Percentiles rank a stretch among this genome's conserved stretches.
These are phyloP conservation scores for Bryconaethiops microstoma DNA, from an alignment of 2,797 vertebrate species.

Conservation along the genomic window DNA sequence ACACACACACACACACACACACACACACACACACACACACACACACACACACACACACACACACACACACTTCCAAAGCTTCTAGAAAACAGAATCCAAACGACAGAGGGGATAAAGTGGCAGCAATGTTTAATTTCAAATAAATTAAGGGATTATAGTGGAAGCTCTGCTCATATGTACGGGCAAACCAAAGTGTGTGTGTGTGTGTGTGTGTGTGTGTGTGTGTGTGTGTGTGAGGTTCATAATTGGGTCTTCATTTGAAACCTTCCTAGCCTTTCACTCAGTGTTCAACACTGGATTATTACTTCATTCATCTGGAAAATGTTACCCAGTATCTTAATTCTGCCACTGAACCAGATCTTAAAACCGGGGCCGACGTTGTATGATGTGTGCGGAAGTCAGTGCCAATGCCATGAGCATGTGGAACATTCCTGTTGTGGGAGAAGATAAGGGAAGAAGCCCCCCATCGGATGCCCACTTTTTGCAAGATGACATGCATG, in stretches of 20 bases:
- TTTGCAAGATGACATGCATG: too few relatives aligned
- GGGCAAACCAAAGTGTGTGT: background rate
- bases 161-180: background rate
- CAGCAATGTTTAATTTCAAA: constrained; percentile 17
- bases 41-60: constrained; percentile 2
- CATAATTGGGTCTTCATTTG: background rate
- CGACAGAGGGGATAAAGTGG: background rate
- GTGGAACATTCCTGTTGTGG: too few relatives aligned
- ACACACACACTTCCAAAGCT: background rate
- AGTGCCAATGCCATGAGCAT: too few relatives aligned
- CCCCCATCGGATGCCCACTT: too few relatives aligned
- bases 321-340: background rate
- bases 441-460: too few relatives aligned
- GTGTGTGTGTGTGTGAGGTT: constrained; percentile 7
- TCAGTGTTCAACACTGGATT: background rate
- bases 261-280: background rate
- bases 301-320: background rate
- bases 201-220: constrained; percentile 3
- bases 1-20: constrained; percentile 5
- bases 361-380: background rate
- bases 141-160: constrained; percentile 10
- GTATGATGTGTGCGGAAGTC: too few relatives aligned
- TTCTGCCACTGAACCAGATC: background rate
- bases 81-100: constrained; percentile 18
- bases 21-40: constrained; percentile 4